Percentiles rank a stretch among this genome's conserved stretches.
These are phyloP conservation scores for Brachionus plicatilis DNA, from an alignment of 1,140 invertebrate genomes.

Conservation along the genomic window DNA sequence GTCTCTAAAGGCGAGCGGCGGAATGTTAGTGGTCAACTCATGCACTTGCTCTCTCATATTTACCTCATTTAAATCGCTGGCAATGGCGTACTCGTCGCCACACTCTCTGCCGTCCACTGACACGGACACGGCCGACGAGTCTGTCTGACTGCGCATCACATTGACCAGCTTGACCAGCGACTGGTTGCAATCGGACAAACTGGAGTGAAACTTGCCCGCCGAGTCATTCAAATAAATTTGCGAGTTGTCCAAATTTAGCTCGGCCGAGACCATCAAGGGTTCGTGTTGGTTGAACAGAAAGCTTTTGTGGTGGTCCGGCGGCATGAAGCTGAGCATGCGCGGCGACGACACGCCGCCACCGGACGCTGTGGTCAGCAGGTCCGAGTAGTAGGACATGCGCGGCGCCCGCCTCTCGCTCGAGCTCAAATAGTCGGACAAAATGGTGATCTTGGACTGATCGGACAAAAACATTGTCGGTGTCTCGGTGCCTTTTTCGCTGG, in stretches of 20 bases:
- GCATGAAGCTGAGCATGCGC: not conserved
- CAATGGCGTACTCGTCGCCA: not conserved
- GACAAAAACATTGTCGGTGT: not conserved
- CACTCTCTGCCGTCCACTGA: not conserved
- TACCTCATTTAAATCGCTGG: not conserved
- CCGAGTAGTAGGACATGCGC: constrained; percentile 6
- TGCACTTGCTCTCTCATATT: not conserved
- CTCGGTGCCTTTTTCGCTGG: not conserved
- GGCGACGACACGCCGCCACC: not conserved
- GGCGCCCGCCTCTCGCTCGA: not conserved
- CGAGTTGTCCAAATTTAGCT: constrained; percentile 11
- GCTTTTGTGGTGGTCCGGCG: not conserved
- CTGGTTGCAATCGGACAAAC: constrained; percentile 2
- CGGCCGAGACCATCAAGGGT: not conserved
- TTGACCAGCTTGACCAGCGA: not conserved
- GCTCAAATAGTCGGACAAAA: constrained; percentile 11
- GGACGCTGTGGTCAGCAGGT: not conserved
- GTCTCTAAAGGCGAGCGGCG: constrained; percentile 30
- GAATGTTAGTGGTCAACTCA: constrained; percentile 6
- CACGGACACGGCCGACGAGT: constrained; percentile 9
- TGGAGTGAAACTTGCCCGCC: not conserved
- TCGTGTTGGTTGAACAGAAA: constrained; percentile 6
- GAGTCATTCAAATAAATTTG: constrained; percentile 12
- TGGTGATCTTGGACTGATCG: not conserved
- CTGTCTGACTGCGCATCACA: not conserved